Evolutionary conservation across 1,140 invertebrate genomes (phyloP).

Genomic region (Nasonia vitripennis): DNA sequence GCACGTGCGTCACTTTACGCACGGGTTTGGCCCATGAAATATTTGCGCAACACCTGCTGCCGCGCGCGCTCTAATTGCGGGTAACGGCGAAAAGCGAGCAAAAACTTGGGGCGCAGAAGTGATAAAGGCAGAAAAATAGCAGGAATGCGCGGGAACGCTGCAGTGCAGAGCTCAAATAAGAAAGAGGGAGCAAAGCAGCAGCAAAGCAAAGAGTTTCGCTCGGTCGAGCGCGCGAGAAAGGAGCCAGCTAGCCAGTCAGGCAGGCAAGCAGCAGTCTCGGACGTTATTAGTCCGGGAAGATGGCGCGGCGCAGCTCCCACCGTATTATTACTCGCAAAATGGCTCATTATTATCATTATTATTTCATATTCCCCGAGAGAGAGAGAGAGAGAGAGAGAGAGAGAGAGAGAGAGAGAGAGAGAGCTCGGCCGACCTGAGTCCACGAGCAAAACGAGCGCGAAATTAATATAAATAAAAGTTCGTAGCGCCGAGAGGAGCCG

Average conservation of each 20-base stretch:
- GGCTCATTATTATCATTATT: slow-evolving; percentile 74
- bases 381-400: slow-evolving; percentile 54
- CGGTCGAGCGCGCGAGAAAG: slow-evolving; percentile 42
- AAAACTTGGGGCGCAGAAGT: not conserved
- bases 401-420: slow-evolving; percentile 50
- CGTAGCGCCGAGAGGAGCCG: slow-evolving; percentile 5
- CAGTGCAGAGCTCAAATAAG: slow-evolving; percentile 15
- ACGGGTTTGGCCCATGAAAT: too few species aligned
- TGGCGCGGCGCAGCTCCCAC: slow-evolving; percentile 66
- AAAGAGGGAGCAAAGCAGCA: not conserved
- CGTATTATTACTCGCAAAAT: slow-evolving; percentile 73
- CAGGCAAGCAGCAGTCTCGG: slow-evolving; percentile 45
- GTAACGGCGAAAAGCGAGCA: not conserved
- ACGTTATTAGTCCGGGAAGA: slow-evolving; percentile 69
- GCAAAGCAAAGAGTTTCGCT: slow-evolving; percentile 5
- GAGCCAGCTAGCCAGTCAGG: slow-evolving; percentile 48
- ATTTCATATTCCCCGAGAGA: slow-evolving; percentile 69
- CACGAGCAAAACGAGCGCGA: slow-evolving; percentile 68
- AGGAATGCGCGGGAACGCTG: slow-evolving; percentile 14
- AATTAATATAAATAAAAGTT: slow-evolving; percentile 74
- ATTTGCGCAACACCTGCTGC: too few species aligned
- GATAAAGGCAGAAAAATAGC: slow-evolving; percentile 5
- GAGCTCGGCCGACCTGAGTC: slow-evolving; percentile 59
- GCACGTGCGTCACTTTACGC: not conserved
- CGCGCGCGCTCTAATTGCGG: not conserved